Evolutionary conservation across 2,888 invertebrate genomes (phyloP), one percentile per base, ranked within the genome.

Genomic region (Trilocha varians): DNA sequence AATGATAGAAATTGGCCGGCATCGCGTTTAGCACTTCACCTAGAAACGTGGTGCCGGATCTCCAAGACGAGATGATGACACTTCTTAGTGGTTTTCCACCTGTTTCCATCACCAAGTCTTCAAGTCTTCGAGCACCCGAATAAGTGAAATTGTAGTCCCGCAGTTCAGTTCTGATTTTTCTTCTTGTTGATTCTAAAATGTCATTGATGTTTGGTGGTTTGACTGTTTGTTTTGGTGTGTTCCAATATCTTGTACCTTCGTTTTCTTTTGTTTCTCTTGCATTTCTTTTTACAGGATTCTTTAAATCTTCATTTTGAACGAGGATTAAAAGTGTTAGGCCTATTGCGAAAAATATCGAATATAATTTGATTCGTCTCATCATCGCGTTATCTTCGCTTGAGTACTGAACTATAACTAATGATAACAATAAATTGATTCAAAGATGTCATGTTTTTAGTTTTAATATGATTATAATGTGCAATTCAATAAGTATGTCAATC

Each of bases 31-130:
- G 70, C 34, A 95, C 89, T 63, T 95, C 95, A 40, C 95, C 96
- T 40, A 96, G 87, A 70, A 96, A 96, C 32, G 96, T 96, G 14
- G 96, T 95, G 5, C 96, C 96, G 3, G 95, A 94, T 54, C 96
- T 88, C 95, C 96, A 96, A 11, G 94, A 94, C n/a, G 95, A 94
- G 45, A 95, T 79, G 51, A 96, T 91, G 37, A 96, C 73, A 70
- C 91, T 94, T 49, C 92, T 87, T 43, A 94, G 66, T 3, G 95
- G 95, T 43, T 80, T 87, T 11, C 95, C 95, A 34, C 89, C 89
- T 34, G 88, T 85, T 54, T 91, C 91, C 54, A 91, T 82, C 1
- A 92, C 87, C 59, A 93, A 87, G 59, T 94, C 91, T 42, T 89
- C 85, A 46, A 94, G 69, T 47, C 88, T 88, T 48, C 84, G 80